Evolutionary conservation across 2,888 invertebrate species (phyloP), one percentile per base, ranked within the genome.

Genomic region (Cremastinae sp.): DNA sequence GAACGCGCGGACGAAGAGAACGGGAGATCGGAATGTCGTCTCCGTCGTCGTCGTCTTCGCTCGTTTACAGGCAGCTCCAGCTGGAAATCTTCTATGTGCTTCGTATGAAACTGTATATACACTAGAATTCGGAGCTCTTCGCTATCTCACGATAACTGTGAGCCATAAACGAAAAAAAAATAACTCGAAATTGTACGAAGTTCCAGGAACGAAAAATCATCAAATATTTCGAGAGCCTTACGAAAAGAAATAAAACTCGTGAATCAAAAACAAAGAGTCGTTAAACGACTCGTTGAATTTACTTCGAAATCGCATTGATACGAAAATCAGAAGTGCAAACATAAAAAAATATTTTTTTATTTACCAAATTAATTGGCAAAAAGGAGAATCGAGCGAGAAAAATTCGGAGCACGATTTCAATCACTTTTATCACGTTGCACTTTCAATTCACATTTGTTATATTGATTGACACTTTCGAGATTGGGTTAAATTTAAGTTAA

Each of bases 311-410:
- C 20, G 22, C 10, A 2, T 22, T 22, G n/a, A 22, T 1, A 64
- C 37, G 20, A 39, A 20, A 14, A 16, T n/a, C n/a, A n/a, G n/a
- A n/a, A n/a, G n/a, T n/a, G n/a, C n/a, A n/a, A n/a, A n/a, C n/a
- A n/a, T n/a, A n/a, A n/a, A n/a, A n/a, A n/a, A n/a, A n/a, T n/a
- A n/a, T n/a, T n/a, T n/a, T n/a, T n/a, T n/a, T n/a, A n/a, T n/a
- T n/a, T n/a, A n/a, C n/a, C n/a, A n/a, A n/a, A n/a, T n/a, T n/a
- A n/a, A n/a, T n/a, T n/a, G n/a, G n/a, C n/a, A n/a, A n/a, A n/a
- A n/a, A n/a, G n/a, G n/a, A n/a, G n/a, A n/a, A 55, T 55, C 58
- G 58, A 58, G 16, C 49, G 49, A 14, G 59, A 28, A 41, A 70
- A 53, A 35, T 14, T 62, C 45, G 43, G 4, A 22, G 3, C 22